These are phyloP conservation scores for Meles meles DNA, from an alignment of 2,113 vertebrate species.

Conservation along the genomic window DNA sequence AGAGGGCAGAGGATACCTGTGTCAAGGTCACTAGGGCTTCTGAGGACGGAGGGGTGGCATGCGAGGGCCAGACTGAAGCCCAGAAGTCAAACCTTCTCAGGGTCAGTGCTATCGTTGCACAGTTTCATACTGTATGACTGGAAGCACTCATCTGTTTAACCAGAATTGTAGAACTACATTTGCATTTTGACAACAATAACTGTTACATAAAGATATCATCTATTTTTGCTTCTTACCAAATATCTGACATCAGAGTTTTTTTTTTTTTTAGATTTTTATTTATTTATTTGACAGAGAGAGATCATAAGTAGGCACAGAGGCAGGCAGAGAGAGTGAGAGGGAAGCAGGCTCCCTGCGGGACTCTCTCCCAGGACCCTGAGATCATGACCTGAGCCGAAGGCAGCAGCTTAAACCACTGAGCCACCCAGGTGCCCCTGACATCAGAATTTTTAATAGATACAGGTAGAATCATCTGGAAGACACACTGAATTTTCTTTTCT, in stretches of 20 bases:
- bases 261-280: too few species aligned
- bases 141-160: not conserved
- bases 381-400: too few species aligned
- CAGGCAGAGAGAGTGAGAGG: too few species aligned
- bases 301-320: too few species aligned
- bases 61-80: not conserved
- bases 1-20: not conserved
- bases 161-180: not conserved
- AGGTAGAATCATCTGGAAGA: not conserved
- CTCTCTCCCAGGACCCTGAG: too few species aligned
- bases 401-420: too few species aligned
- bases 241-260: not conserved
- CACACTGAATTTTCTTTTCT: not conserved
- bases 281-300: too few species aligned
- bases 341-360: too few species aligned
- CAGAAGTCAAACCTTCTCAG: not conserved
- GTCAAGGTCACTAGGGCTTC: not conserved
- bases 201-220: not conserved
- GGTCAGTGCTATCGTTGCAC: not conserved
- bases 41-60: accelerated
- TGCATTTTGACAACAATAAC: not conserved
- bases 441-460: not conserved
- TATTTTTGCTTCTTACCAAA: conserved; percentile 20
- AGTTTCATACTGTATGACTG: not conserved
- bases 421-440: too few species aligned